These are phyloP conservation scores for Orchestes rusci DNA, from an alignment of 2,888 invertebrate species.

Conservation along the genomic window DNA sequence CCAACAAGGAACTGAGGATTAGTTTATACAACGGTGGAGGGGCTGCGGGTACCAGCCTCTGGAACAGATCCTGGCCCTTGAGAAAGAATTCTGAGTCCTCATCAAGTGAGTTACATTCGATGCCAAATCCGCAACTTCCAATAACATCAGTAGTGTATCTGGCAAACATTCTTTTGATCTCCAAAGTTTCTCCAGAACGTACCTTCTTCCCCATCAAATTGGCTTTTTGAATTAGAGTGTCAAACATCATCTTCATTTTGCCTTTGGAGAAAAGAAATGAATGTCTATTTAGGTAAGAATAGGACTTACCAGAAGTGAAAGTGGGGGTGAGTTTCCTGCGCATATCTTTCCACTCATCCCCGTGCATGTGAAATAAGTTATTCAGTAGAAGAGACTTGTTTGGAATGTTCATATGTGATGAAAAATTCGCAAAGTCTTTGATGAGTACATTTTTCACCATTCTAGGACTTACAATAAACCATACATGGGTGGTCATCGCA, in stretches of 20 bases:
- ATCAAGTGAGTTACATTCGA: conserved; percentile 14
- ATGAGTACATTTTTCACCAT: conserved; percentile 7
- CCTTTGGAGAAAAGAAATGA: too few species aligned
- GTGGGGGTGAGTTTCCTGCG: conserved; percentile 15
- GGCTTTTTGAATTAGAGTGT: conserved; percentile 50
- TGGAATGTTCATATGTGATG: conserved; percentile 1
- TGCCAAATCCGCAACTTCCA: conserved; percentile 14
- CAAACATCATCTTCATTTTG: conserved; percentile 59
- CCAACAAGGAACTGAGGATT: not conserved
- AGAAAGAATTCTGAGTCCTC: conserved; percentile 11
- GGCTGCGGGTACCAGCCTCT: not conserved
- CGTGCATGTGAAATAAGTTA: conserved; percentile 12
- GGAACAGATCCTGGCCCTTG: conserved; percentile 11
- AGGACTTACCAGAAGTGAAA: conserved; percentile 18
- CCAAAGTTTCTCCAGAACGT: conserved; percentile 32
- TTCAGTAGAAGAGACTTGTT: not conserved
- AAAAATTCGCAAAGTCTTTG: conserved; percentile 11
- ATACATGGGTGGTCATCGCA: not conserved
- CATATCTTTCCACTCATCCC: conserved; percentile 16
- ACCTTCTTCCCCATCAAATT: conserved; percentile 41
- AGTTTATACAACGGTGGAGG: not conserved
- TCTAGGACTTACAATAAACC: conserved; percentile 7
- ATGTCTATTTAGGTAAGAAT: too few species aligned
- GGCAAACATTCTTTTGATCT: conserved; percentile 47
- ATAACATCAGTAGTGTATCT: conserved; percentile 54